Evolutionary conservation across 2,113 vertebrate genomes (phyloP).

Genomic region (Noctilio leporinus): DNA sequence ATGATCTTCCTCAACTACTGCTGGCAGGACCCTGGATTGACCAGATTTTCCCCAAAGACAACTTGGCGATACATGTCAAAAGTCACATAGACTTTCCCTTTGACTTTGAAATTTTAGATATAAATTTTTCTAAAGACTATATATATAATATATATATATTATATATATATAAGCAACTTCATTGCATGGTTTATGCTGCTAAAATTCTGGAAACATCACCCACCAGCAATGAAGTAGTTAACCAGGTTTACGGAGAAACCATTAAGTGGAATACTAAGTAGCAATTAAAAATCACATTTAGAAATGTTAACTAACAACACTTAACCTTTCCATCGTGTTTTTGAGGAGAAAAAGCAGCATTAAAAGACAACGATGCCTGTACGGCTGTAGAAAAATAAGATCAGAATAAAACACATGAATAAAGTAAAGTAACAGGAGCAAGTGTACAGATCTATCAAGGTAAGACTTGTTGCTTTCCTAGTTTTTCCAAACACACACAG

Average conservation of each 20-base stretch:
- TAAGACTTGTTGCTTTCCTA: neutral
- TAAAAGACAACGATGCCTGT: neutral
- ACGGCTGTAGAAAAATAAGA: neutral
- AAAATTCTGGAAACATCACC: neutral
- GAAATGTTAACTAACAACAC: neutral
- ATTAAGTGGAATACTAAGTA: neutral
- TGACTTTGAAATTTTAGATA: neutral
- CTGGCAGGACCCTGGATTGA: neutral
- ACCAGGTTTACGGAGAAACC: neutral
- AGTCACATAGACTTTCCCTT: neutral
- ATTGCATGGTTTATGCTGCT: no score
- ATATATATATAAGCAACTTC: neutral
- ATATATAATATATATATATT: no score
- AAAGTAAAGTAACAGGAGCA: neutral
- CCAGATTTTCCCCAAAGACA: neutral
- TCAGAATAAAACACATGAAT: neutral
- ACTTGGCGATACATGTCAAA: neutral
- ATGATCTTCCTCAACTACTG: rapidly evolving
- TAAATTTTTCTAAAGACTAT: neutral
- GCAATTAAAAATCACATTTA: neutral
- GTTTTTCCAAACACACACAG: neutral
- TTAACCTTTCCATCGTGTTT: neutral
- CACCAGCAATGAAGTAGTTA: neutral
- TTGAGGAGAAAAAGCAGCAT: neutral
- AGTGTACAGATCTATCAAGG: neutral